Base-by-base conservation (phyloP, 2,113 vertebrate genomes). In the Corvus moneduloides region DNA sequence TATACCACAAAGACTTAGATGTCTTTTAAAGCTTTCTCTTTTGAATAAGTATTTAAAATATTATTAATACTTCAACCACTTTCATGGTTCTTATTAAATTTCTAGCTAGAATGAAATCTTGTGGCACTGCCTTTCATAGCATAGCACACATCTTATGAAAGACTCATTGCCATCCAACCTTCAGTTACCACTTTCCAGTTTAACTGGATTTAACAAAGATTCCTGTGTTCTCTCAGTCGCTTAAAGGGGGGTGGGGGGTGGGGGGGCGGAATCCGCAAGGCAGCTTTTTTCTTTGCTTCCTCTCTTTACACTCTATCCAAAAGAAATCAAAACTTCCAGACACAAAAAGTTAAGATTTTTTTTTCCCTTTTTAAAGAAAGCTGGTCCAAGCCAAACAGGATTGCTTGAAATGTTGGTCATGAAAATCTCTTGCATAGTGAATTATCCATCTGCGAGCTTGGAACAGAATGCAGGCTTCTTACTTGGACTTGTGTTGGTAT, bases 391-490 rank as follows among this genome's bases (percentile, higher is more conserved):
- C 78, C 88, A 97, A 95, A 92, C 84, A 89, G 41, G 28, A 85
- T 26, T 19, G 81, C 93, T 86, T 94, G 84, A 94, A 97, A 97
- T 43, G 58, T 68, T 95, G 92, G 87, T 94, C 86, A 71, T 90
- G 87, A 93, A 95, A 97, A 82, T 55, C 81, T 83, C 87, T 92
- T 95, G 88, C 81, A 62, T 22, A 95, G 83, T 80, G 91, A 96
- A 94, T 96, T 93, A 89, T 58, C 92, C 94, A 96, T 97, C 97
- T 97, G 93, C 5, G 5, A 78, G 37, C 86, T 97, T 96, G 90
- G 96, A 96, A 96, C 58, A 87, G 71, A 67, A 96, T 89, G 58
- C 84, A 93, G 93, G 90, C 46, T 54, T 95, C 62, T 1, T 39
- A 67, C 88, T 96, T 97, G 94, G 96, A 97, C 76, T 56, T 56